A percentile compares a stretch with the other conserved stretches of the same genome.
These are phyloP conservation scores for Drosophila nr. fundita DNA, from an alignment of 2,888 invertebrate species.

Conservation along the genomic window DNA sequence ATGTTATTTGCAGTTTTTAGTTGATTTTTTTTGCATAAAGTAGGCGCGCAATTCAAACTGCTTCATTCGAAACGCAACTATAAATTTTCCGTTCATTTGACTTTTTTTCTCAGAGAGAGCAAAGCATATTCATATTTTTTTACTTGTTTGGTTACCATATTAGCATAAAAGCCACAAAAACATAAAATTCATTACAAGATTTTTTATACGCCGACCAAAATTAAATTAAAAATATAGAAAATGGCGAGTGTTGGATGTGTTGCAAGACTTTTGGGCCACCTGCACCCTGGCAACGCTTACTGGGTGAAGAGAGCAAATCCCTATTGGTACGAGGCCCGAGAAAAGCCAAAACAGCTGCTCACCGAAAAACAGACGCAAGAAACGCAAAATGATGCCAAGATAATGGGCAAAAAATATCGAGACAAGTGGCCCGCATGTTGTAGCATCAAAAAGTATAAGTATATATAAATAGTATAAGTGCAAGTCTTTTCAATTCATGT, in stretches of 20 bases:
- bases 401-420: background rate
- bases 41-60: constrained; percentile 27
- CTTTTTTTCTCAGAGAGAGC: background rate
- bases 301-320: constrained; percentile 62
- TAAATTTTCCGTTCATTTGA: background rate
- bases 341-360: constrained; percentile 42
- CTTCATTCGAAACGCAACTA: background rate
- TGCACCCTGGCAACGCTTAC: constrained; percentile 12
- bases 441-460: background rate
- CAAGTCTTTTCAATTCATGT: background rate
- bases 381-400: background rate
- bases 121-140: background rate
- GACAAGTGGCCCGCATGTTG: background rate
- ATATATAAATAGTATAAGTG: background rate
- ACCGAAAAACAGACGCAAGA: background rate
- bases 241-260: constrained; percentile 54
- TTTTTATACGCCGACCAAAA: background rate
- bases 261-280: constrained; percentile 42
- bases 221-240: background rate
- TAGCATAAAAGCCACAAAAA: background rate
- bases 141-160: background rate
- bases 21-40: constrained; percentile 1
- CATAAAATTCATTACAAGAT: constrained; percentile 3
- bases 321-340: constrained; percentile 54
- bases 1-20: constrained; percentile 2